These are phyloP conservation scores for Drosophila robusta DNA, from an alignment of 2,888 invertebrate genomes.

Conservation along the genomic window DNA sequence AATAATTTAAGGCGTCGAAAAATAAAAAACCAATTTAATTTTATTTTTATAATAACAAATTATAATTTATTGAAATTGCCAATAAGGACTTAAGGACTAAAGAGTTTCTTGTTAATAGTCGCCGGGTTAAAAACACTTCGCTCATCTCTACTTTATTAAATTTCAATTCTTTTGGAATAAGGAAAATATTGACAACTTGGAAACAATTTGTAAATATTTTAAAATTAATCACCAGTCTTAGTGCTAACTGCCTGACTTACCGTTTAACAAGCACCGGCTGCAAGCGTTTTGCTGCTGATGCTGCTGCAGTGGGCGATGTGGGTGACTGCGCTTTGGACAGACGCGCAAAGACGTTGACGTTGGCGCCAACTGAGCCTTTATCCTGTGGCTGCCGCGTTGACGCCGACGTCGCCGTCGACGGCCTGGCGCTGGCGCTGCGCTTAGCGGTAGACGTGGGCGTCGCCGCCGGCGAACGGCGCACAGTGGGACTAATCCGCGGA, in stretches of 20 bases:
- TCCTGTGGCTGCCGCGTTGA: constrained; percentile 77
- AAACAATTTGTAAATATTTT: too few species aligned
- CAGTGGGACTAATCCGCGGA: constrained; percentile 61
- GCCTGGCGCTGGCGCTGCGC: constrained; percentile 29
- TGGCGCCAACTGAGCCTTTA: constrained; percentile 71
- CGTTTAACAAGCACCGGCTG: constrained; percentile 71
- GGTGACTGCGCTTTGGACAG: constrained; percentile 37
- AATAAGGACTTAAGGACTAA: too few species aligned
- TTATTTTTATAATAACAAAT: too few species aligned
- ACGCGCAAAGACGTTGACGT: constrained; percentile 48
- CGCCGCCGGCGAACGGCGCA: constrained; percentile 65
- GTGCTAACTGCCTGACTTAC: constrained; percentile 66
- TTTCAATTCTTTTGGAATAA: too few species aligned
- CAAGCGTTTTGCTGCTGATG: constrained; percentile 63
- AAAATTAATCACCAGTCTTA: too few species aligned
- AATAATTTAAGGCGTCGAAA: too few species aligned
- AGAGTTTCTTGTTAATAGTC: too few species aligned
- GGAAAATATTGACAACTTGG: too few species aligned
- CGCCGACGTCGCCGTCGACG: constrained; percentile 35
- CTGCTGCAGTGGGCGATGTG: constrained; percentile 61
- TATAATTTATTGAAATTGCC: too few species aligned
- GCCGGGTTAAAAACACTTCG: too few species aligned
- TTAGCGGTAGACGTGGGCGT: constrained; percentile 54
- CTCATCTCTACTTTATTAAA: too few species aligned
- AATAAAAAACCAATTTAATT: too few species aligned